A percentile compares a stretch with the other conserved stretches of the same genome.
Conservation (phyloP, 1,140 invertebrate species). For the Bombyx mori region DNA sequence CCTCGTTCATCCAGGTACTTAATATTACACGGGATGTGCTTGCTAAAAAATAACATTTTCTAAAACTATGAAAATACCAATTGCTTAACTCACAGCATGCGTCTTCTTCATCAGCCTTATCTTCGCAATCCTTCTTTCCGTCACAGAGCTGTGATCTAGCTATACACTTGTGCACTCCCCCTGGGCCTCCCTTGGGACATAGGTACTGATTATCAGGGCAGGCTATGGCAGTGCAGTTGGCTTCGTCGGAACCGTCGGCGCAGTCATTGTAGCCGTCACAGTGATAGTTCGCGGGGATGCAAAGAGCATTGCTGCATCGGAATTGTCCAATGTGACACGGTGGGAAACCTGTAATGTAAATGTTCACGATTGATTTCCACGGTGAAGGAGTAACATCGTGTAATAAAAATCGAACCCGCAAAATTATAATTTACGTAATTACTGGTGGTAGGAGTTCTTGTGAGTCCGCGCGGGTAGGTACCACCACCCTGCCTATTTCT, state of each 20-base stretch:
- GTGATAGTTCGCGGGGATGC: conserved; percentile 88
- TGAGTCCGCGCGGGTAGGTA: too few species aligned
- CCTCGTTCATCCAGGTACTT: too few species aligned
- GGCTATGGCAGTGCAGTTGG: conserved; percentile 88
- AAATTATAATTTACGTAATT: too few species aligned
- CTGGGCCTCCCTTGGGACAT: conserved; percentile 82
- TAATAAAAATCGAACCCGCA: too few species aligned
- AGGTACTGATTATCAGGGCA: conserved; percentile 95
- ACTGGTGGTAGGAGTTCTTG: too few species aligned
- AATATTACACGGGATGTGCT: too few species aligned
- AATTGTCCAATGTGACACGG: conserved; percentile 93
- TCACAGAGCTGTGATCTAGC: conserved; percentile 90
- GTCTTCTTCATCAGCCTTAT: conserved; percentile 90
- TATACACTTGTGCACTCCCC: conserved; percentile 91
- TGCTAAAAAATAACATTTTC: too few species aligned
- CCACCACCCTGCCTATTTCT: too few species aligned
- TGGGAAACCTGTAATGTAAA: conserved; percentile 80
- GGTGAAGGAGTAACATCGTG: too few species aligned
- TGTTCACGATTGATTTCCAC: too few species aligned
- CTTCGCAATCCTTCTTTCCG: conserved; percentile 89
- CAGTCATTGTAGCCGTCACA: conserved; percentile 90
- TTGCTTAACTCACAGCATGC: conserved; percentile 84
- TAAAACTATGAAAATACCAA: too few species aligned
- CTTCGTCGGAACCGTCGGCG: conserved; percentile 90
- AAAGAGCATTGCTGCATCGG: conserved; percentile 92